These are phyloP conservation scores for Lepidochrysops patricia DNA, from an alignment of 2,888 invertebrate genomes.

Conservation along the genomic window DNA sequence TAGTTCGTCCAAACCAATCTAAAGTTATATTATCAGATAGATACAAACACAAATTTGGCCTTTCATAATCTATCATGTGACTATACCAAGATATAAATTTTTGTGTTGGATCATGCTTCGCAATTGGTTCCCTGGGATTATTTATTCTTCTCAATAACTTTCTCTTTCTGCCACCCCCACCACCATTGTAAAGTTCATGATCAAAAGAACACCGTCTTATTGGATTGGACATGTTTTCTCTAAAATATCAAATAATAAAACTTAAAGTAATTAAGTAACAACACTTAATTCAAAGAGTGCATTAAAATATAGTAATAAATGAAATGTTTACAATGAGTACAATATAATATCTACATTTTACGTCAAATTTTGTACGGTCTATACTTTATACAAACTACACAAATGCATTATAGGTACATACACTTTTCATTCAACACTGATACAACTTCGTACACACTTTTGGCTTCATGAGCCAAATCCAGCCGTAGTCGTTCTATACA, in stretches of 20 bases:
- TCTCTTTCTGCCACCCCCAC: conserved; percentile 22
- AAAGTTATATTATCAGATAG: conserved; percentile 68
- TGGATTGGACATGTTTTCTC: conserved; percentile 42
- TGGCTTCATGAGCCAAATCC: conserved; percentile 48
- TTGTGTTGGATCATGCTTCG: conserved; percentile 46
- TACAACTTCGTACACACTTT: conserved; percentile 52
- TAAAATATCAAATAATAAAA: conserved; percentile 26
- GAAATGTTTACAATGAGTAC: no score
- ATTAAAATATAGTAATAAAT: no score
- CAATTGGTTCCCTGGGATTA: conserved; percentile 27
- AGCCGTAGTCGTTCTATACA: conserved; percentile 44
- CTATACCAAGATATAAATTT: conserved; percentile 64
- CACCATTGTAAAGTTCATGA: conserved; percentile 30
- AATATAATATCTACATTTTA: not conserved
- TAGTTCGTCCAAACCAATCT: conserved; percentile 79
- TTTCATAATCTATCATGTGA: conserved; percentile 64
- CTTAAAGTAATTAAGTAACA: no score
- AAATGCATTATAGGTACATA: no score
- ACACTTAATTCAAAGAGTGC: no score
- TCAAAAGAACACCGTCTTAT: conserved; percentile 36
- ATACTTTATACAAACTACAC: no score
- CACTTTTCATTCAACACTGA: conserved; percentile 52
- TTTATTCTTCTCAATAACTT: conserved; percentile 38
- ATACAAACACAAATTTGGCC: conserved; percentile 60
- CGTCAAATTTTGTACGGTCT: not conserved